Evolutionary conservation across 2,113 vertebrate genomes (phyloP).

Genomic region (Lophura nycthemera): DNA sequence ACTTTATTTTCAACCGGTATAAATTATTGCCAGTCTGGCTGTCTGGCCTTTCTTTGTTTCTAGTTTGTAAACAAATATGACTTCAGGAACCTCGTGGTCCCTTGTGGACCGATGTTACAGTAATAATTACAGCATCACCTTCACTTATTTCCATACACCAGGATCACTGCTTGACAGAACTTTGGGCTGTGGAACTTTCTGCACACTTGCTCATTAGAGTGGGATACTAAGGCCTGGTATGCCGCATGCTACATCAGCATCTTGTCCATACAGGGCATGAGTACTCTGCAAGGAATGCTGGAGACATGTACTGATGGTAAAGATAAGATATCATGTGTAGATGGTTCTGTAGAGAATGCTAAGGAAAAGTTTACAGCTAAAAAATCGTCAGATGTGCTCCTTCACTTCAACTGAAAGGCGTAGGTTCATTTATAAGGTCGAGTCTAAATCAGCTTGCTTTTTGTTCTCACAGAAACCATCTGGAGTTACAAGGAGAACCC

Average conservation of each 20-base stretch:
- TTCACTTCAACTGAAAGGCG: background rate
- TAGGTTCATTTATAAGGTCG: background rate
- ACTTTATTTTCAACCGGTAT: fast-evolving
- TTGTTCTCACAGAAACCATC: no score
- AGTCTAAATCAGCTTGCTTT: background rate
- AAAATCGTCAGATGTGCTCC: fast-evolving
- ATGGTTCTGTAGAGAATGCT: fast-evolving
- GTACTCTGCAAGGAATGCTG: fast-evolving
- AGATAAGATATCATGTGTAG: fast-evolving
- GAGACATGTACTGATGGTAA: background rate
- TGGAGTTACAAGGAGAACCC: background rate
- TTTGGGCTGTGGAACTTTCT: fast-evolving
- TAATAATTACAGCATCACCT: background rate
- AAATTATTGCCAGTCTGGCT: background rate
- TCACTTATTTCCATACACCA: background rate
- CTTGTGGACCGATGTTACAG: background rate
- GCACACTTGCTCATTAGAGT: fast-evolving
- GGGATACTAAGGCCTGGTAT: background rate
- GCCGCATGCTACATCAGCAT: no score
- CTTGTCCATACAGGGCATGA: background rate
- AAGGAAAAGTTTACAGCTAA: background rate
- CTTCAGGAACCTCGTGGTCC: fast-evolving
- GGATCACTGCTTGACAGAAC: background rate
- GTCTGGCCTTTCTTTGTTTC: background rate
- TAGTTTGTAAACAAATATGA: background rate